Conservation (phyloP, 2,797 vertebrate genomes). For the Alfaro cultratus region DNA sequence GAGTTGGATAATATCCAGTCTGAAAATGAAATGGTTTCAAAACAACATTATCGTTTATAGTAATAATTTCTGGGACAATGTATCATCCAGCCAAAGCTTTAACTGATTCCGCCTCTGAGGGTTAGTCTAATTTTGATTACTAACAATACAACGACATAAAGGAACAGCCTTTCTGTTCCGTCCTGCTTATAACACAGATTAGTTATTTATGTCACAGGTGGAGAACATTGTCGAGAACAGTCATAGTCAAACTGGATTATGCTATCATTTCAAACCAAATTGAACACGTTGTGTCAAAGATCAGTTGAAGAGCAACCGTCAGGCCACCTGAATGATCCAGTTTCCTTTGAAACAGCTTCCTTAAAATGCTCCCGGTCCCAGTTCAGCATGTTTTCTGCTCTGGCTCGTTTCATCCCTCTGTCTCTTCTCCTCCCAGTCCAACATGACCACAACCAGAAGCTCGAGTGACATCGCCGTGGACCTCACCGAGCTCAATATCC, state of each 20-base stretch:
- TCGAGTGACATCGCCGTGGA: constrained; percentile 95
- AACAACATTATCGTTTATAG: too few species aligned
- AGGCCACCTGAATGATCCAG: not conserved
- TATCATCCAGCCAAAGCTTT: too few species aligned
- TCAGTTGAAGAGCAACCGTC: not conserved
- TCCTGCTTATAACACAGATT: not conserved
- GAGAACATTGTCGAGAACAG: not conserved
- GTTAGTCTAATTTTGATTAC: not conserved
- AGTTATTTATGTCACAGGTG: not conserved
- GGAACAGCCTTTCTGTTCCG: not conserved
- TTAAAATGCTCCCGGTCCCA: not conserved
- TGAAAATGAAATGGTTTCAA: too few species aligned
- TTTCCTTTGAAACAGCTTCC: not conserved
- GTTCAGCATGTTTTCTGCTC: not conserved
- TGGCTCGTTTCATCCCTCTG: not conserved
- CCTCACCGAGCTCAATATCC: constrained; percentile 87
- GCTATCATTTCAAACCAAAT: not conserved
- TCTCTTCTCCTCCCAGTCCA: constrained; percentile 79
- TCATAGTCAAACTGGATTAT: not conserved
- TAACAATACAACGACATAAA: not conserved
- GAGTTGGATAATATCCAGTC: too few species aligned
- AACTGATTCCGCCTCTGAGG: not conserved
- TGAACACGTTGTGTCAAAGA: not conserved
- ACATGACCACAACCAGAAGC: constrained; percentile 90
- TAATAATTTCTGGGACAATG: too few species aligned